A percentile compares a stretch with the other conserved stretches of the same genome.
These are phyloP conservation scores for Cyphomyrus plagiostoma DNA, from an alignment of 2,113 vertebrate species.

Conservation along the genomic window DNA sequence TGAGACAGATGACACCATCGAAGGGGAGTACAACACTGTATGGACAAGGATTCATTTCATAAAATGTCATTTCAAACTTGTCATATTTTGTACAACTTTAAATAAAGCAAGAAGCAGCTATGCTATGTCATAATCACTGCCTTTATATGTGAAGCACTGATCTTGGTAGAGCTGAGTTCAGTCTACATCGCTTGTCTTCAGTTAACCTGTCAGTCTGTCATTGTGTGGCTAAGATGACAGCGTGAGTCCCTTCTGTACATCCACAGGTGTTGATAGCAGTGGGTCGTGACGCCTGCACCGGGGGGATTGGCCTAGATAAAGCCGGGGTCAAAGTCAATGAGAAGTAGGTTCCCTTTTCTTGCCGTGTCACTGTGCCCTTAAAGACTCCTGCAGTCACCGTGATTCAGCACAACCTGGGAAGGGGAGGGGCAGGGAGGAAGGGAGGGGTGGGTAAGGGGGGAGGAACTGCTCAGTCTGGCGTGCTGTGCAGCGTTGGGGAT, in stretches of 20 bases:
- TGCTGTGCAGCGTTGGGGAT: too few species aligned
- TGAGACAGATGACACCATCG: constrained; percentile 62
- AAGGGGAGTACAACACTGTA: constrained; percentile 89
- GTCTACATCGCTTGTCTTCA: background rate
- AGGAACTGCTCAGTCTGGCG: background rate
- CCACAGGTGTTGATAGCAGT: constrained; percentile 82
- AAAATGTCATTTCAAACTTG: too few species aligned
- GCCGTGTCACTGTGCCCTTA: constrained; percentile 39
- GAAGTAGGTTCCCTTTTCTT: constrained; percentile 64
- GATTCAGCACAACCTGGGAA: constrained; percentile 53
- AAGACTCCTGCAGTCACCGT: constrained; percentile 45
- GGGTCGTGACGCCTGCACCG: constrained; percentile 86
- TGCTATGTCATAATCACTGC: background rate
- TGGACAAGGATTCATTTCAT: constrained; percentile 29
- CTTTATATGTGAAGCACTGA: background rate
- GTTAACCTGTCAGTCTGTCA: background rate
- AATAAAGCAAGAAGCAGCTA: background rate
- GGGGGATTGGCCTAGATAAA: constrained; percentile 79
- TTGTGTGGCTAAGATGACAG: background rate
- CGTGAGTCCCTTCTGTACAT: background rate
- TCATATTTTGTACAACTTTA: background rate
- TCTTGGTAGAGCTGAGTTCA: background rate
- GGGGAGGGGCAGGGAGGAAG: background rate
- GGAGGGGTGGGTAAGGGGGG: background rate
- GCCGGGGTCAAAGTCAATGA: constrained; percentile 77